Percentiles rank a stretch among this genome's conserved stretches.
Conservation (phyloP, 2,797 vertebrate genomes). For the Setipinna tenuifilis region DNA sequence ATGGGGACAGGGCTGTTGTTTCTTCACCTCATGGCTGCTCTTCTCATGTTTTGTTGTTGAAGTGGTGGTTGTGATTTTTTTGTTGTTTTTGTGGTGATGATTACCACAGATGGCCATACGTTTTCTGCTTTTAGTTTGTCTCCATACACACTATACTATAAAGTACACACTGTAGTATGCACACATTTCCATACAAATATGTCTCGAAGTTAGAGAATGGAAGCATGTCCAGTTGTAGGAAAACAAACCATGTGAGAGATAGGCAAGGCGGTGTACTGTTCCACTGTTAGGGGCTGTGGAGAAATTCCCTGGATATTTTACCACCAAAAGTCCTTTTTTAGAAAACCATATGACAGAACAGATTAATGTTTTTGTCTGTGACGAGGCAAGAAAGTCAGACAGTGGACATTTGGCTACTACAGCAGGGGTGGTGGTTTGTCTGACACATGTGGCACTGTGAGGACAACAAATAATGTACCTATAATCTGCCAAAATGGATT, state of each 20-base stretch:
- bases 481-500: background rate
- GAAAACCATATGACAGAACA: slow-evolving; percentile 28
- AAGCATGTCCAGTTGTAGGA: background rate
- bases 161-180: too few species aligned
- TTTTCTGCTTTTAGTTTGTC: slow-evolving; percentile 31
- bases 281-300: slow-evolving; percentile 44
- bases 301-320: slow-evolving; percentile 38
- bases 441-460: background rate
- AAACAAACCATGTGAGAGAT: background rate
- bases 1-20: background rate
- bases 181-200: background rate
- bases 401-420: background rate
- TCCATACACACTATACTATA: too few species aligned
- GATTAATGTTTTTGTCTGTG: slow-evolving; percentile 27
- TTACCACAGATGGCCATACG: slow-evolving; percentile 1
- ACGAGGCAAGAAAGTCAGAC: background rate
- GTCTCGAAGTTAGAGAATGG: background rate
- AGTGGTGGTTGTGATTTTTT: background rate
- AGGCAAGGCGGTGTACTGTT: slow-evolving; percentile 21
- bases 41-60: background rate
- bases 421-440: background rate
- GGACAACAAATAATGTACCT: background rate
- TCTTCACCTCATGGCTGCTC: background rate
- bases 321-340: slow-evolving; percentile 39
- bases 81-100: background rate